Conservation (phyloP, 2,888 invertebrate species). For the Spodoptera littoralis region DNA sequence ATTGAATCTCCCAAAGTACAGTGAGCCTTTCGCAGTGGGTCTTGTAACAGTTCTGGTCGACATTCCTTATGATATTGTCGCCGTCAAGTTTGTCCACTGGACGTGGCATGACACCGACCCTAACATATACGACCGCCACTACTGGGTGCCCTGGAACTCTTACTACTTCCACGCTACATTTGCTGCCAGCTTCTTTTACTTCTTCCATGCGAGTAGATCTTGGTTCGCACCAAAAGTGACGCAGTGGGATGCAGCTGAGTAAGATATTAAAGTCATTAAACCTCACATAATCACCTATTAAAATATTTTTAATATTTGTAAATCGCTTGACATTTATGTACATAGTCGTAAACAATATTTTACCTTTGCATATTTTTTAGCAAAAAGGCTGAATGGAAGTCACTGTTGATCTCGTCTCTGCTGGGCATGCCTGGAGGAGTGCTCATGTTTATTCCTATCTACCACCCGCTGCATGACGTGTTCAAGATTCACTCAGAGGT, state of each 20-base stretch:
- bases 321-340: too few species aligned
- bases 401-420: slow-evolving; percentile 88
- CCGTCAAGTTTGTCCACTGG: slow-evolving; percentile 94
- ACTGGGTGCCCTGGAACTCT: slow-evolving; percentile 95
- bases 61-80: slow-evolving; percentile 93
- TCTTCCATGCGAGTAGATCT: slow-evolving; percentile 89
- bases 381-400: slow-evolving; percentile 69
- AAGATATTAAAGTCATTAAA: slow-evolving; percentile 48
- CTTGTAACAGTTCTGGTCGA: slow-evolving; percentile 92
- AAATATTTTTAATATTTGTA: too few species aligned
- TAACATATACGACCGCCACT: slow-evolving; percentile 92
- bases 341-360: too few species aligned
- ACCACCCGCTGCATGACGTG: slow-evolving; percentile 93
- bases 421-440: slow-evolving; percentile 93
- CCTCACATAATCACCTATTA: too few species aligned
- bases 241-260: slow-evolving; percentile 90
- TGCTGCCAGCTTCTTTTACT: slow-evolving; percentile 91
- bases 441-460: slow-evolving; percentile 91
- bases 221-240: slow-evolving; percentile 85
- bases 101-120: slow-evolving; percentile 94
- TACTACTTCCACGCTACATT: slow-evolving; percentile 95
- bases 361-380: slow-evolving; percentile 55
- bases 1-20: slow-evolving; percentile 87
- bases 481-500: slow-evolving; percentile 92
- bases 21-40: slow-evolving; percentile 91